These are phyloP conservation scores for Apodemia duryi DNA, from an alignment of 2,888 invertebrate genomes.

Conservation along the genomic window DNA sequence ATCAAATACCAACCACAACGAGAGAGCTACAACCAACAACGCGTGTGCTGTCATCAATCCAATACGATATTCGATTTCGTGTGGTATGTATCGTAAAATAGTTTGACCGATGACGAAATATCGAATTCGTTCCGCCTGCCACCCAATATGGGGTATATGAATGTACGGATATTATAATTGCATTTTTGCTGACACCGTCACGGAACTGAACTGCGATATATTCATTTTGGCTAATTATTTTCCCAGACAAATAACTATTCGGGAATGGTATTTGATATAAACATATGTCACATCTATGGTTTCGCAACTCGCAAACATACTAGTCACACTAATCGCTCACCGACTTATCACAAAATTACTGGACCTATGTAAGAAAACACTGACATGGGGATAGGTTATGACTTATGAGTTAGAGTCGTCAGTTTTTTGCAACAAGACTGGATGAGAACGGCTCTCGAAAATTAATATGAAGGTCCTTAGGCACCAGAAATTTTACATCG, in stretches of 20 bases:
- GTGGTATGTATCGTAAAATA: constrained; percentile 47
- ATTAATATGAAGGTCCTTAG: too few species aligned
- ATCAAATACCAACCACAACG: constrained; percentile 3
- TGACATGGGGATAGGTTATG: too few species aligned
- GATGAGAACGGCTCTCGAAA: too few species aligned
- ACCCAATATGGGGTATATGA: constrained; percentile 19
- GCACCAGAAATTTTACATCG: too few species aligned
- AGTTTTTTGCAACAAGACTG: too few species aligned
- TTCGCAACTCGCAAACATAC: too few species aligned
- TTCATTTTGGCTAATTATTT: background rate
- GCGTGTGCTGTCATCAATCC: constrained; percentile 41
- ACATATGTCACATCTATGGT: too few species aligned
- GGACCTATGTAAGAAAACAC: too few species aligned
- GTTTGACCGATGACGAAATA: constrained; percentile 52
- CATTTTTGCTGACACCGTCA: constrained; percentile 19
- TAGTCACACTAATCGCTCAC: too few species aligned
- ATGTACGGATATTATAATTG: constrained; percentile 16
- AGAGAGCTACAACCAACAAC: constrained; percentile 2
- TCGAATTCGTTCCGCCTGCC: constrained; percentile 48
- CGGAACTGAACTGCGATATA: background rate
- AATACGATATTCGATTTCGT: constrained; percentile 58
- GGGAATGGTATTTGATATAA: background rate
- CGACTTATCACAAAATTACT: too few species aligned
- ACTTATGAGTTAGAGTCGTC: too few species aligned
- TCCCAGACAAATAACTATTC: background rate